Evolutionary conservation across 2,888 invertebrate species (phyloP).

Genomic region (Hedya salicella): DNA sequence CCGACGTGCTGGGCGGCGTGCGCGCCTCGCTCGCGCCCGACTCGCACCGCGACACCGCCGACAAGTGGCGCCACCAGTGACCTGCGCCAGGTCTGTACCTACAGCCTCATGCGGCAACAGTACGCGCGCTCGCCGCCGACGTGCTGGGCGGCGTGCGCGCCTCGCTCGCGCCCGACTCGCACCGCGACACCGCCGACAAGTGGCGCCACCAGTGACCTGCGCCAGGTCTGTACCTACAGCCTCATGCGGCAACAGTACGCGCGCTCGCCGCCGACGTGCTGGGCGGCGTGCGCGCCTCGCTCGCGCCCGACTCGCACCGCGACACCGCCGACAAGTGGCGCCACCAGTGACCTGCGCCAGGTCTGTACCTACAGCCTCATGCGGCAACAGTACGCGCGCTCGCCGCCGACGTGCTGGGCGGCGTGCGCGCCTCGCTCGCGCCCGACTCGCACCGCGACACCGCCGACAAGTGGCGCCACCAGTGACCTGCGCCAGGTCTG

Average conservation of each 20-base stretch:
- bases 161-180: no score
- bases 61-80: slow-evolving; percentile 1
- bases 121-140: no score
- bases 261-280: slow-evolving; percentile 94
- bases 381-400: no score
- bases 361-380: no score
- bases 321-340: slow-evolving; percentile 77
- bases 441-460: slow-evolving; percentile 76
- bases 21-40: not conserved
- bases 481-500: no score
- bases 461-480: slow-evolving; percentile 74
- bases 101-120: no score
- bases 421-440: slow-evolving; percentile 94
- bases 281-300: slow-evolving; percentile 95
- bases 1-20: no score
- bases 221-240: slow-evolving; percentile 21
- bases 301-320: slow-evolving; percentile 86
- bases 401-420: slow-evolving; percentile 96
- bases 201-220: slow-evolving; percentile 4
- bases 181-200: no score
- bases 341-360: no score
- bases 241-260: no score
- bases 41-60: slow-evolving; percentile 3
- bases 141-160: no score
- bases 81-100: no score